These are phyloP conservation scores for Ploceus nigricollis DNA, from an alignment of 2,113 vertebrate genomes.

Conservation along the genomic window DNA sequence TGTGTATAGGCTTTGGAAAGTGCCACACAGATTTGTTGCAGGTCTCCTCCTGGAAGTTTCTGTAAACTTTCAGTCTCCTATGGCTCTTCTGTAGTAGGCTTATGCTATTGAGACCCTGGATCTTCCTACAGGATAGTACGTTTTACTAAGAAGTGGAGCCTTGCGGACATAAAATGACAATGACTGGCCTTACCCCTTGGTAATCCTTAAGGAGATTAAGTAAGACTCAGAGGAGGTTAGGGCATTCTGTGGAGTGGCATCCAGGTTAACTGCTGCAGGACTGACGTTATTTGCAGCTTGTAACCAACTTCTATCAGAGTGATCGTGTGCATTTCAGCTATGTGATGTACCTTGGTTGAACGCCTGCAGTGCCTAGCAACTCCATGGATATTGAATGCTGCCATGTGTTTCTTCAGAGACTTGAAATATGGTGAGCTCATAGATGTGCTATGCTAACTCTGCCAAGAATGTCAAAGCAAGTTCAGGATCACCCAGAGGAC, in stretches of 20 bases:
- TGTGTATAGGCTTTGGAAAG: background rate
- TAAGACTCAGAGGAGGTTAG: background rate
- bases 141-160: background rate
- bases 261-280: background rate
- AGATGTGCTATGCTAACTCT: background rate
- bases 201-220: background rate
- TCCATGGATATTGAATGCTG: background rate
- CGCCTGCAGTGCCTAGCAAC: background rate
- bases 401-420: background rate
- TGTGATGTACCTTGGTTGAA: background rate
- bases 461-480: background rate
- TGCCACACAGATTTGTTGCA: background rate
- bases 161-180: background rate
- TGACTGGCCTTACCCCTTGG: background rate
- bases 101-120: background rate
- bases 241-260: background rate
- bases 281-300: background rate
- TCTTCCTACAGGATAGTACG: background rate
- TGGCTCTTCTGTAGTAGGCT: background rate
- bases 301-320: background rate
- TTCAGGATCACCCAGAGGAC: background rate
- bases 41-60: background rate
- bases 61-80: background rate
- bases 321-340: background rate
- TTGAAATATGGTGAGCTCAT: background rate